Evolutionary conservation across 2,888 invertebrate genomes (phyloP).

Genomic region (Dicyrtoma fusca): DNA sequence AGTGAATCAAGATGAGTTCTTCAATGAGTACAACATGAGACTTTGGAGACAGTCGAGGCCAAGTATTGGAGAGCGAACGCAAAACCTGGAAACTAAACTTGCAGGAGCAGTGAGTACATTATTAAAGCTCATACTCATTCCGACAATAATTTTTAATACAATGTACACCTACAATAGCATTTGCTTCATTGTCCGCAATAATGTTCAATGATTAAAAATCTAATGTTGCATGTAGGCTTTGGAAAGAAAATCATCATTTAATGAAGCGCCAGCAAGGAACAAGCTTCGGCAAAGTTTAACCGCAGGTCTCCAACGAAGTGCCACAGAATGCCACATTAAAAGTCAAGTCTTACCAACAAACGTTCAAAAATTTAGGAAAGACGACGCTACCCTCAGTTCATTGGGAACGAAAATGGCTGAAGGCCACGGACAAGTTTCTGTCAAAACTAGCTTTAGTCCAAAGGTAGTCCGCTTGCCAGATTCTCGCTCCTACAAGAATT

Average conservation of each 20-base stretch:
- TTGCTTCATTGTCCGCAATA: too few relatives aligned
- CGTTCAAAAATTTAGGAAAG: constrained; percentile 26
- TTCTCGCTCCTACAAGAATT: too few relatives aligned
- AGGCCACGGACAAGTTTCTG: constrained; percentile 18
- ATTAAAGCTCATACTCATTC: too few relatives aligned
- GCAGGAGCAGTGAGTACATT: constrained; percentile 19
- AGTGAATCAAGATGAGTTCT: constrained; percentile 35
- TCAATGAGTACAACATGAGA: constrained; percentile 44
- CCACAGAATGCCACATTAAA: constrained; percentile 22
- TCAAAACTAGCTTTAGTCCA: constrained; percentile 13
- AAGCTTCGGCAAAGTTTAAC: constrained; percentile 15
- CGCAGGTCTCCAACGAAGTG: constrained; percentile 24
- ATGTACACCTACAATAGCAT: neutral
- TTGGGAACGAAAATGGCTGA: constrained; percentile 15
- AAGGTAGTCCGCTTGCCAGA: neutral
- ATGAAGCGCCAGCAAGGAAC: constrained; percentile 7
- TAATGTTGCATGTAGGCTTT: constrained; percentile 16
- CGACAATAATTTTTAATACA: neutral
- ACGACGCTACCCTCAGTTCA: constrained; percentile 9
- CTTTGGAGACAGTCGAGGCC: constrained; percentile 38
- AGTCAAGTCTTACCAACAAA: neutral
- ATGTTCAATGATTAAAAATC: too few relatives aligned
- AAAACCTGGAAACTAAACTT: constrained; percentile 39
- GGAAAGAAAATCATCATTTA: constrained; percentile 36
- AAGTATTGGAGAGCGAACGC: constrained; percentile 40